These are phyloP conservation scores for Yponomeuta evonymella DNA, from an alignment of 2,888 invertebrate genomes.

Conservation along the genomic window DNA sequence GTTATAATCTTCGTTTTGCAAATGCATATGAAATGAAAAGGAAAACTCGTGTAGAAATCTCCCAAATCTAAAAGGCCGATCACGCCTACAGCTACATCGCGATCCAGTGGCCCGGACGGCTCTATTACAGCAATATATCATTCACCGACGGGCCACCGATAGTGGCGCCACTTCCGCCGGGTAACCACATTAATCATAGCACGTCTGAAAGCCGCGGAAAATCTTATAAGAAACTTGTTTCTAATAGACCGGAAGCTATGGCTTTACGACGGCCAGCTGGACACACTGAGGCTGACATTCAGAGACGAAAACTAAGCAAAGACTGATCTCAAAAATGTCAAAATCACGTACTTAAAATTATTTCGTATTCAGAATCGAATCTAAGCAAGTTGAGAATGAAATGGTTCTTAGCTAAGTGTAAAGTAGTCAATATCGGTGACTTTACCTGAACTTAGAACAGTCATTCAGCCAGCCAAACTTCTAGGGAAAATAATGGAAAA, in stretches of 20 bases:
- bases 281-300: neutral
- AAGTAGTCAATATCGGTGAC: too few relatives aligned
- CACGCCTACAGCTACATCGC: constrained; percentile 1
- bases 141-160: neutral
- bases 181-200: neutral
- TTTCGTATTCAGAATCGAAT: too few relatives aligned
- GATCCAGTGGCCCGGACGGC: neutral
- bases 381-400: too few relatives aligned
- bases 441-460: too few relatives aligned
- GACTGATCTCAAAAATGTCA: too few relatives aligned
- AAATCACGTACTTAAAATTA: too few relatives aligned
- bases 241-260: neutral
- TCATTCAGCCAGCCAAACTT: too few relatives aligned
- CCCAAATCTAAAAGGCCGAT: neutral
- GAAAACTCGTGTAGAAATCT: neutral
- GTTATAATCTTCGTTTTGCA: too few relatives aligned
- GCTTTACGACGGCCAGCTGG: neutral
- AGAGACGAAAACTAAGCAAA: too few relatives aligned
- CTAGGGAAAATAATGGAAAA: too few relatives aligned
- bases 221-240: neutral
- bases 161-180: neutral
- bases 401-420: too few relatives aligned
- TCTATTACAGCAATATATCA: neutral
- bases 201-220: neutral
- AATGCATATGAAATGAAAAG: too few relatives aligned